Evolutionary conservation across 2,888 invertebrate genomes (phyloP), one percentile per base, ranked within the genome.

Genomic region (Drosophila quinaria): DNA sequence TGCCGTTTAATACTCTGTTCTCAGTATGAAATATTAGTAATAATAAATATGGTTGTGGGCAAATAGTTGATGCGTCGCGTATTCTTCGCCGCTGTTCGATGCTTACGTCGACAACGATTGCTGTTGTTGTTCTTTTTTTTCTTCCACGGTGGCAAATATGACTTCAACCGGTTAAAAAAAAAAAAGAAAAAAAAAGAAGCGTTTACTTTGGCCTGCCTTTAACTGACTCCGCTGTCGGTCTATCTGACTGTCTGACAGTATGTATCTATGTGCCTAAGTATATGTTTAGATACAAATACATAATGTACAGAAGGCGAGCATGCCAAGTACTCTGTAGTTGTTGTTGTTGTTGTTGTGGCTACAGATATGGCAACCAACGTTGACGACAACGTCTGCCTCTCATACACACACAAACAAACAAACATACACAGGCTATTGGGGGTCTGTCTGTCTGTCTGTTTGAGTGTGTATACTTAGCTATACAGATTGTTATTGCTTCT

Each of bases 101-200:
- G 74, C 67, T 78, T 47, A 68, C 70, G 61, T 68, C 62, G 79
- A 39, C 61, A 54, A 52, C 51, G 68, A 70, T 52, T 31, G 70
- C 19, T 19, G 15, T 59, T 29, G 35, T 64, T 22, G 39, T 49
- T 51, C 51, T 46, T 58, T 42, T 54, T 41, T 50, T 54, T 58
- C 56, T 66, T 66, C 51, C 65, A 84, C 81, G 67, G 79, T 81
- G 82, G 82, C 76, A 83, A 74, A 86, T 86, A 83, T 83, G 81
- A 83, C 81, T 86, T 86, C 62, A 87, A 83, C 84, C 82, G 82
- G 82, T 82, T 82, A 86, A 75, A 65, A 71, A 59, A 19, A 2
- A 19, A 4, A 22, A 69, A 86, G 72, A 63, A 71, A 60, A 86
- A 75, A 65, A 71, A 60, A 71, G 66, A 68, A 80, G 81, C 79